Conservation (phyloP, 2,113 vertebrate species). For the Etheostoma spectabile region DNA sequence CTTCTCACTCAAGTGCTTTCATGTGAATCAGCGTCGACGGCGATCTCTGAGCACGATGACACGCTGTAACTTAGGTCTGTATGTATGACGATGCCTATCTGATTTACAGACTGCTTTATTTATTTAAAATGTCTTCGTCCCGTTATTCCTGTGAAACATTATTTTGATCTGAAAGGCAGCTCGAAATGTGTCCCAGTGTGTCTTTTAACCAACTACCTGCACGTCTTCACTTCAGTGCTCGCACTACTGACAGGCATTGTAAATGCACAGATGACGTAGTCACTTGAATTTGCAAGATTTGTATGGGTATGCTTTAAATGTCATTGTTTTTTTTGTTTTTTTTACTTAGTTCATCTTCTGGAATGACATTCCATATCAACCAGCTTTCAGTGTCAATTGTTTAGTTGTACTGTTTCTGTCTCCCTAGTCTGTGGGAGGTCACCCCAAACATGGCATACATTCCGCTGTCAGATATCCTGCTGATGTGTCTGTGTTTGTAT, state of each 20-base stretch:
- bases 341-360: constrained; percentile 21
- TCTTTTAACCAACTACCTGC: constrained; percentile 25
- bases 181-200: constrained; percentile 54
- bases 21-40: constrained; percentile 42
- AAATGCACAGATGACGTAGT: constrained; percentile 82
- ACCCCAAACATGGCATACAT: neutral
- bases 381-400: constrained; percentile 30
- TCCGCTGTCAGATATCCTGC: constrained; percentile 7
- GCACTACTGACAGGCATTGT: constrained; percentile 79
- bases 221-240: constrained; percentile 62
- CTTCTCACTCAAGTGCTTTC: constrained; percentile 63
- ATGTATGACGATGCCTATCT: constrained; percentile 76
- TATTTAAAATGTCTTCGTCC: constrained; percentile 54
- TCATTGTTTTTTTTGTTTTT: neutral
- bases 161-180: constrained; percentile 71
- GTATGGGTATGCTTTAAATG: constrained; percentile 12
- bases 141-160: constrained; percentile 8
- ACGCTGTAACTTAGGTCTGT: constrained; percentile 64
- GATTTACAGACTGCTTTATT: constrained; percentile 76
- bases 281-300: constrained; percentile 47
- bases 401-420: constrained; percentile 23
- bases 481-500: constrained; percentile 22
- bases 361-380: constrained; percentile 62
- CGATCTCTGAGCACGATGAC: constrained; percentile 32
- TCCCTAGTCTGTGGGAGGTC: constrained; percentile 13